Conservation (phyloP, 2,888 invertebrate species). For the Strigamia transsilvanica region DNA sequence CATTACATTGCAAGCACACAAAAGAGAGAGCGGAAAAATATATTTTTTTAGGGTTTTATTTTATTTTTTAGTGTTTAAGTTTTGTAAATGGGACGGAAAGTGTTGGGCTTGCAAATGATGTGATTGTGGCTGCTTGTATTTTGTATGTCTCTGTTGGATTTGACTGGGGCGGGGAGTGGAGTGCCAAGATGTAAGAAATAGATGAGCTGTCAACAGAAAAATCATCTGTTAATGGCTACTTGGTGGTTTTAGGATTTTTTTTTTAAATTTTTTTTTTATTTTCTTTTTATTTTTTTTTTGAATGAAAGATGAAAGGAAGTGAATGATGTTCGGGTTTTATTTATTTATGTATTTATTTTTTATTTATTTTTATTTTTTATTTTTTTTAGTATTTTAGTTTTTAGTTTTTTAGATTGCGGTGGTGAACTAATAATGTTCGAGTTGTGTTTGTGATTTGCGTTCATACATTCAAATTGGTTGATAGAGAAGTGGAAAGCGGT, state of each 20-base stretch:
- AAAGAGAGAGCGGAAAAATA: neutral
- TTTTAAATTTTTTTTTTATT: neutral
- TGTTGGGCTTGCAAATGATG: constrained; percentile 9
- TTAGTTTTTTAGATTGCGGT: neutral
- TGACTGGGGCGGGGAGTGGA: constrained; percentile 22
- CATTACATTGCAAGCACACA: neutral
- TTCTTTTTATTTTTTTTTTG: neutral
- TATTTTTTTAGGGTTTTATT: neutral
- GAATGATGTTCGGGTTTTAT: neutral
- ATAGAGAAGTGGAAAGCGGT: constrained; percentile 38
- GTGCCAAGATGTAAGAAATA: constrained; percentile 26
- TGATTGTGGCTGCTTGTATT: constrained; percentile 39
- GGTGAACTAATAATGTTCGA: neutral
- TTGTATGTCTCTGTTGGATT: constrained; percentile 10
- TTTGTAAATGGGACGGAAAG: constrained; percentile 35
- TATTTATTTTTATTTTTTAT: neutral
- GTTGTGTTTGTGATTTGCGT: constrained; percentile 15
- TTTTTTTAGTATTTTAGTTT: neutral
- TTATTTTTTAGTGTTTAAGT: neutral
- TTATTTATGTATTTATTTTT: neutral
- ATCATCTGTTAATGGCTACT: constrained; percentile 37
- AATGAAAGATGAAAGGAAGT: constrained; percentile 1
- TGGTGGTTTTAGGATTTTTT: constrained; percentile 26
- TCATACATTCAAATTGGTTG: constrained; percentile 47
- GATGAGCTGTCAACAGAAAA: constrained; percentile 48